phyloP scores from a whole-genome alignment of 92 coral and sea anemone species.

The Palythoa grandis region DNA sequence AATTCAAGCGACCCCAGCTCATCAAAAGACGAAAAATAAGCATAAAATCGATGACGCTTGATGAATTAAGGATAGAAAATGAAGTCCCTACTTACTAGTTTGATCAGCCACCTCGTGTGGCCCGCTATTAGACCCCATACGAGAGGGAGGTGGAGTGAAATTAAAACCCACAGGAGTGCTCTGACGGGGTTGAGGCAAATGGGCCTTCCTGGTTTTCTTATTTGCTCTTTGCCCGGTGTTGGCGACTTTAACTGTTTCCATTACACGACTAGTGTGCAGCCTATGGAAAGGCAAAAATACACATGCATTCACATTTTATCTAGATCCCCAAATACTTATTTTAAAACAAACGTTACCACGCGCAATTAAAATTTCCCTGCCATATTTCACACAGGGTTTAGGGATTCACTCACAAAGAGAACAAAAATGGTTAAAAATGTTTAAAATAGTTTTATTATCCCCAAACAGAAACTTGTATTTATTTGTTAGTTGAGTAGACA shows the following conservation, averaged over 20 bases:
- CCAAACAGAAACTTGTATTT: too few species aligned
- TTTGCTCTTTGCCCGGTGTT: slow-evolving; percentile 60
- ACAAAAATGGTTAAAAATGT: too few species aligned
- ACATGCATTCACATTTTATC: neutral
- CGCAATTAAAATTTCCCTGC: too few species aligned
- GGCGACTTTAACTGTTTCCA: slow-evolving; percentile 90
- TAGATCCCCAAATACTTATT: too few species aligned
- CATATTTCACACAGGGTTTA: too few species aligned
- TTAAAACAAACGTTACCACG: too few species aligned
- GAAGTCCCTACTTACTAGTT: slow-evolving; percentile 17
- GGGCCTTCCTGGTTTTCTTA: slow-evolving; percentile 51
- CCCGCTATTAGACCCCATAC: neutral
- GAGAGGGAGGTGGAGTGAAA: slow-evolving; percentile 63
- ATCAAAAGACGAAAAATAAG: too few species aligned
- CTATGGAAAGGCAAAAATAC: slow-evolving; percentile 40
- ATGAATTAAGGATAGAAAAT: neutral
- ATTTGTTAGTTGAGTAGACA: neutral
- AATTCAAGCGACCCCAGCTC: too few species aligned
- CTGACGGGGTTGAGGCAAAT: slow-evolving; percentile 13
- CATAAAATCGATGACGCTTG: too few species aligned
- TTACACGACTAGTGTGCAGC: slow-evolving; percentile 90
- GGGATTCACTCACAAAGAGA: too few species aligned
- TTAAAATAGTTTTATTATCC: too few species aligned
- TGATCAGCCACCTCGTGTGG: slow-evolving; percentile 50
- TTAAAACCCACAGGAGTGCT: slow-evolving; percentile 65